These are phyloP conservation scores for Oceanodroma tethys DNA, from an alignment of 2,113 vertebrate genomes.

Conservation along the genomic window DNA sequence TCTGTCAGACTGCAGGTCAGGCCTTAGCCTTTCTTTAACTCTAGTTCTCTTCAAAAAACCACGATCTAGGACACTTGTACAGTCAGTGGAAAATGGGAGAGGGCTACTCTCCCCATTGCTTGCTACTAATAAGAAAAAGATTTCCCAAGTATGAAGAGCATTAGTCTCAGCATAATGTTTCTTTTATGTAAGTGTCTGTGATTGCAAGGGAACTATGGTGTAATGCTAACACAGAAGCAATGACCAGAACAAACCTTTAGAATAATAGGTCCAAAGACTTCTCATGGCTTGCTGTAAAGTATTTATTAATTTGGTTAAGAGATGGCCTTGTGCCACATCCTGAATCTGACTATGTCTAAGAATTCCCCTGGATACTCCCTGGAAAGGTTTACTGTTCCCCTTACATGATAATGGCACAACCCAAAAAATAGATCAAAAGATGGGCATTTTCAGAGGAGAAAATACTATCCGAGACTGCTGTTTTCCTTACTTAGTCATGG, in stretches of 20 bases:
- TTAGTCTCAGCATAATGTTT: conserved; percentile 4
- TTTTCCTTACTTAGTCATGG: neutral
- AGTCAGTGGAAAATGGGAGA: neutral
- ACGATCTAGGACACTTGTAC: neutral
- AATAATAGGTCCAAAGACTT: conserved; percentile 19
- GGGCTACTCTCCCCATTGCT: neutral
- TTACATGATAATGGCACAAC: neutral
- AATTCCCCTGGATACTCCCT: neutral
- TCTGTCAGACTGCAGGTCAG: neutral
- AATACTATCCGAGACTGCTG: neutral
- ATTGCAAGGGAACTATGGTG: conserved; percentile 1
- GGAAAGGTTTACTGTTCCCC: neutral
- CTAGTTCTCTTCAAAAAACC: neutral
- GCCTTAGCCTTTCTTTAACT: neutral
- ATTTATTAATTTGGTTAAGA: conserved; percentile 43
- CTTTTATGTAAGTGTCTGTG: neutral
- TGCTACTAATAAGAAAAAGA: conserved; percentile 6
- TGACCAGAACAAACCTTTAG: conserved; percentile 31
- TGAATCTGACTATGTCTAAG: neutral
- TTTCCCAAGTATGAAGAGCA: neutral
- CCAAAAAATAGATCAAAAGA: neutral
- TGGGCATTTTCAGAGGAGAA: neutral
- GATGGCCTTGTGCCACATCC: conserved; percentile 4
- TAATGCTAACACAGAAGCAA: conserved; percentile 11
- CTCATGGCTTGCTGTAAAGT: neutral